Base-by-base conservation (phyloP, 2,888 invertebrate genomes). In the Mimachlamys varia region DNA sequence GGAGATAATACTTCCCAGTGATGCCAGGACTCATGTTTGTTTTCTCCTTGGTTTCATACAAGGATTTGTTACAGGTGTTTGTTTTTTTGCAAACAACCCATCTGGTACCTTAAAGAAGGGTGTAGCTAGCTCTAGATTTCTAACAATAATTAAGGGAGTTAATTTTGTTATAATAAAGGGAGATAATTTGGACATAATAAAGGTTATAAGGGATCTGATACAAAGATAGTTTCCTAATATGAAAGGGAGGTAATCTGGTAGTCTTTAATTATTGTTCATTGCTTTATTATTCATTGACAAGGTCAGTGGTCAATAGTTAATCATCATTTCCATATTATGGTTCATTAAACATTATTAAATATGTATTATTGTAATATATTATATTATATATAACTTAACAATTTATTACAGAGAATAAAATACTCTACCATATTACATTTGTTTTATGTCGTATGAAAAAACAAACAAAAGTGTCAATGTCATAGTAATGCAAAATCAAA, bases 341-440 rank as follows among this genome's bases (percentile, higher is more conserved):
- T 76, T 76, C 76, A 76, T 76, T 76, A 76, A 0, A 76, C 12
- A 76, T 76, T n/a, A 76, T 76, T 76, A 76, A 27, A 76, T 58
- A 76, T 76, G 76, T 76, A 76, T 33, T 27, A 76, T 76, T 76
- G 76, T 76, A 76, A 22, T 76, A 76, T 76, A 76, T 76, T 33
- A 33, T 76, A 76, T 33, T 17, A 22, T 58, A 76, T 76, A 76
- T 76, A 76, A 76, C 76, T 76, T 76, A 76, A 76, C 76, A 76
- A 76, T 76, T 76, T 76, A 76, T 76, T 76, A 76, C 76, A 76
- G 76, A 76, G 76, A 76, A 76, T 76, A 76, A 76, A 76, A 76
- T 76, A 76, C 76, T 76, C 76, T 15, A 76, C 27, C 4, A 76
- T 76, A 76, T 76, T 76, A 76, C 2, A 33, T 76, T 76, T 76